Conservation (phyloP, 1,140 invertebrate species). For the Drosophila elegans region DNA sequence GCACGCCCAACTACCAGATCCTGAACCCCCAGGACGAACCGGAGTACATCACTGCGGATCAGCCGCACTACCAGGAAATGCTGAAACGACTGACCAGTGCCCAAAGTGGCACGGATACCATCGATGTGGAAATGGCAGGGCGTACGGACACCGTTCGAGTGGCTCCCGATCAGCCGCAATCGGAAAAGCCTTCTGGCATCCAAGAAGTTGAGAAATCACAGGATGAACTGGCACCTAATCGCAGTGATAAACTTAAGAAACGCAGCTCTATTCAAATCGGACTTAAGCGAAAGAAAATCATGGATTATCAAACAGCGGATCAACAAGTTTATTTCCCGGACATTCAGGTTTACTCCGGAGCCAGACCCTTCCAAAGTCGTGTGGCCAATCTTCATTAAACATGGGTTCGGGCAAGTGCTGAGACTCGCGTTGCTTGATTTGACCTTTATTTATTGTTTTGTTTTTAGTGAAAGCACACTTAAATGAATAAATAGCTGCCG, state of each 20-base stretch:
- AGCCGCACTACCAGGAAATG: slow-evolving; percentile 70
- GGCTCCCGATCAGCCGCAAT: background rate
- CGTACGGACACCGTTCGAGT: background rate
- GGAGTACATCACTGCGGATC: slow-evolving; percentile 75
- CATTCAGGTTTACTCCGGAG: slow-evolving; percentile 57
- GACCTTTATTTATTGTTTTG: background rate
- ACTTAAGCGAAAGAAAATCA: background rate
- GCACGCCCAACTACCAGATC: slow-evolving; percentile 72
- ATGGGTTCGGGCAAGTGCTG: background rate
- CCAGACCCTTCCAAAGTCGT: slow-evolving; percentile 55
- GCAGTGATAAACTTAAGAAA: slow-evolving; percentile 59
- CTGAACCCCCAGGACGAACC: slow-evolving; percentile 73
- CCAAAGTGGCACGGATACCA: slow-evolving; percentile 44
- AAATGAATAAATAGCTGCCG: background rate
- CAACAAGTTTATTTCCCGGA: slow-evolving; percentile 4
- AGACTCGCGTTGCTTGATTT: background rate
- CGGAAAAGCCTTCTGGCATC: background rate
- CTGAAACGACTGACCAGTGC: slow-evolving; percentile 47
- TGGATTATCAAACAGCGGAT: slow-evolving; percentile 4
- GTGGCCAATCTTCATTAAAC: slow-evolving; percentile 60
- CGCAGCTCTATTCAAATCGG: slow-evolving; percentile 24
- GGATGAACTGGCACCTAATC: background rate
- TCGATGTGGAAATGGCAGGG: slow-evolving; percentile 47
- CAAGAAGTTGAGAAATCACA: background rate
- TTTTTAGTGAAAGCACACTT: background rate